phyloP scores from a whole-genome alignment of 2,888 invertebrate genomes.

The Diloba caeruleocephala region DNA sequence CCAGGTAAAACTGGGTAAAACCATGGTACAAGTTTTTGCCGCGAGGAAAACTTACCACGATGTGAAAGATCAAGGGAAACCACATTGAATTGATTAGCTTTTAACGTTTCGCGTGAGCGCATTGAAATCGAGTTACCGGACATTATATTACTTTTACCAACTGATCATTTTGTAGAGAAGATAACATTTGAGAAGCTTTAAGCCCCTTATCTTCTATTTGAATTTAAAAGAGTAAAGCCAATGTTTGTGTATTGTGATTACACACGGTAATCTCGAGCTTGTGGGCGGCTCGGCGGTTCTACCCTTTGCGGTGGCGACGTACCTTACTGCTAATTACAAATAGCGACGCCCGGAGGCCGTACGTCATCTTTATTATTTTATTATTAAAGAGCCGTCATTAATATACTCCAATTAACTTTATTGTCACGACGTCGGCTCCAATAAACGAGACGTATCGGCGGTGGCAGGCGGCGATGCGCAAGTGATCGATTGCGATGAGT shows the following conservation, averaged over 20 bases:
- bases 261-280: neutral
- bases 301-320: slow-evolving; percentile 28
- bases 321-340: slow-evolving; percentile 69
- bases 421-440: slow-evolving; percentile 81
- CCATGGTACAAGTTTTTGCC: slow-evolving; percentile 51
- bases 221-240: slow-evolving; percentile 1
- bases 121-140: slow-evolving; percentile 37
- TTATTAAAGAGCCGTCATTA: slow-evolving; percentile 83
- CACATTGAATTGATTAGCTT: slow-evolving; percentile 61
- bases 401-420: slow-evolving; percentile 86
- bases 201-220: neutral
- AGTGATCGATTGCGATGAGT: slow-evolving; percentile 84
- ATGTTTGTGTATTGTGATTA: slow-evolving; percentile 2
- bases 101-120: slow-evolving; percentile 58
- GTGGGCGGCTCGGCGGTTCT: slow-evolving; percentile 2
- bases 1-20: slow-evolving; percentile 53
- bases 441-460: slow-evolving; percentile 81
- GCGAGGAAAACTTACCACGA: slow-evolving; percentile 50
- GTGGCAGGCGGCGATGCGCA: slow-evolving; percentile 69
- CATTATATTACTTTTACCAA: slow-evolving; percentile 33
- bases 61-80: slow-evolving; percentile 61
- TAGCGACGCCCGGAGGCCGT: slow-evolving; percentile 69
- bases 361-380: slow-evolving; percentile 83
- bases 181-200: neutral
- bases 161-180: slow-evolving; percentile 11